These are phyloP conservation scores for Hartigia nigra DNA, from an alignment of 2,888 invertebrate genomes.

Conservation along the genomic window DNA sequence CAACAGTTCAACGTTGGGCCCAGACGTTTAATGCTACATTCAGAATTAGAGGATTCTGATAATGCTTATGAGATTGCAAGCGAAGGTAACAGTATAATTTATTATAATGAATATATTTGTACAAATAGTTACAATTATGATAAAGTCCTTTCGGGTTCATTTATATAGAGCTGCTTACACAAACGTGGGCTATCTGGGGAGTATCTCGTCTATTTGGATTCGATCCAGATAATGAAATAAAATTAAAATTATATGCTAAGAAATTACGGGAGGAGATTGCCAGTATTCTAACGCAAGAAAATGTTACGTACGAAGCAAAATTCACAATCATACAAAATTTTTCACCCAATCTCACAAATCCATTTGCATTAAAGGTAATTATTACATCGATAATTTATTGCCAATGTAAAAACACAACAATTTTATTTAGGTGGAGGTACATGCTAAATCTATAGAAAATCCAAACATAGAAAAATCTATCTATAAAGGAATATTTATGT, in stretches of 20 bases:
- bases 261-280: constrained; percentile 57
- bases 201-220: constrained; percentile 59
- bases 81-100: neutral
- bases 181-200: constrained; percentile 59
- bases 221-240: constrained; percentile 41
- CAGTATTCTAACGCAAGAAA: constrained; percentile 42
- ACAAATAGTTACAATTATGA: constrained; percentile 10
- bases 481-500: constrained; percentile 56
- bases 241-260: constrained; percentile 58
- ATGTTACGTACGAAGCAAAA: constrained; percentile 50
- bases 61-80: neutral
- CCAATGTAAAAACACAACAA: neutral
- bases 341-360: constrained; percentile 38
- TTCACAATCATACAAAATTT: constrained; percentile 38
- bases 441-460: constrained; percentile 26
- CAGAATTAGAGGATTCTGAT: neutral
- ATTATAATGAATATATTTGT: neutral
- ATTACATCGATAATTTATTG: constrained; percentile 1
- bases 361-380: constrained; percentile 46
- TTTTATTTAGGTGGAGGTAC: constrained; percentile 41
- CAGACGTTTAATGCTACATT: constrained; percentile 1
- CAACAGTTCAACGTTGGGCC: constrained; percentile 27
- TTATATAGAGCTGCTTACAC: constrained; percentile 48
- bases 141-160: neutral
- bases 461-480: constrained; percentile 34